phyloP scores from a whole-genome alignment of 2,113 vertebrate species.

The Channa argus region DNA sequence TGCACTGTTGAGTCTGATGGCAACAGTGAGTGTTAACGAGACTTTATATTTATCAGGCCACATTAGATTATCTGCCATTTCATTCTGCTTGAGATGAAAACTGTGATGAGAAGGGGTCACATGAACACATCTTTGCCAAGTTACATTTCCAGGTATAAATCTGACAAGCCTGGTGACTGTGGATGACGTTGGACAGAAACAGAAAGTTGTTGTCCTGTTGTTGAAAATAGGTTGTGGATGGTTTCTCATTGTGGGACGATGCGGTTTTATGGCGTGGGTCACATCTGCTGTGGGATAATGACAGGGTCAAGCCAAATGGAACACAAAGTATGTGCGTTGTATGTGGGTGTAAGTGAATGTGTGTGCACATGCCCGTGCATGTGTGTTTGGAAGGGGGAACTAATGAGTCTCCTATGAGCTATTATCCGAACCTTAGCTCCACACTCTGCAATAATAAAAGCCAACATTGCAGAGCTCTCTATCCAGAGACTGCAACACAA shows the following conservation, averaged over 20 bases:
- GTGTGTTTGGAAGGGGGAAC: slow-evolving; percentile 46
- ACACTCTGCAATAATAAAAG: slow-evolving; percentile 68
- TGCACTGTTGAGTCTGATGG: neutral
- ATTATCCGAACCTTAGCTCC: slow-evolving; percentile 67
- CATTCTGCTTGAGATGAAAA: neutral
- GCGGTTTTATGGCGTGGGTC: slow-evolving; percentile 71
- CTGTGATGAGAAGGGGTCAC: neutral
- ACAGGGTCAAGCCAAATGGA: slow-evolving; percentile 79
- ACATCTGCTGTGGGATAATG: slow-evolving; percentile 81
- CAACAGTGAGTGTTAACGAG: slow-evolving; percentile 16
- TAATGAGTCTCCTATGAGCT: slow-evolving; percentile 80
- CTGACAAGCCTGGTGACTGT: neutral
- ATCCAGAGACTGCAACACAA: slow-evolving; percentile 52
- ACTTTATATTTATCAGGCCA: neutral
- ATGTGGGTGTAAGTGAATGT: slow-evolving; percentile 9
- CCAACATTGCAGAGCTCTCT: slow-evolving; percentile 62
- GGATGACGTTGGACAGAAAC: neutral
- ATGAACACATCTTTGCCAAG: neutral
- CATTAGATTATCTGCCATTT: neutral
- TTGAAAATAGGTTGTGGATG: slow-evolving; percentile 22
- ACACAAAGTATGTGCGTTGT: slow-evolving; percentile 54
- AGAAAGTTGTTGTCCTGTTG: slow-evolving; percentile 32
- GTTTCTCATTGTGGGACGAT: slow-evolving; percentile 60
- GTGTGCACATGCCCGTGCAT: neutral
- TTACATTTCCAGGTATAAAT: neutral